Evolutionary conservation across 1,140 invertebrate genomes (phyloP), one percentile per base, ranked within the genome.

Genomic region (Zelostemma sp.): DNA sequence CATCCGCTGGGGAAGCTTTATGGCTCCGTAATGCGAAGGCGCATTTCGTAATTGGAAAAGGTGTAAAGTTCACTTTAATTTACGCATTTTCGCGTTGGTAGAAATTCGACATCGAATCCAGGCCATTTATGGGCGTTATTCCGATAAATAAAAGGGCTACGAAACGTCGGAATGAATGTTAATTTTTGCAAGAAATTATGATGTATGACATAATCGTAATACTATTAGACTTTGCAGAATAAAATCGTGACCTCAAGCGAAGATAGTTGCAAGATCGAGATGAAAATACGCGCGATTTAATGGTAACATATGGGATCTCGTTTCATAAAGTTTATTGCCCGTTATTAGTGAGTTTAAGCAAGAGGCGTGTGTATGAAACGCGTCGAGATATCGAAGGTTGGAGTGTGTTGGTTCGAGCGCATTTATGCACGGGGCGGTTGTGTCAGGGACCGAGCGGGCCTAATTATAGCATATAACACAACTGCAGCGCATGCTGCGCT

Each of bases 401-500:
- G 41, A 49, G 58, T 50, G 63, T 56, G 43, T 55, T 49, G 31
- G 66, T 68, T 28, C 46, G 50, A 54, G 50, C 28, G 50, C 56
- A 51, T 35, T 46, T 64, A 33, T 49, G 46, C 50, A 18, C 18
- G 46, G 28, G 53, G 15, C 41, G 43, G 53, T 74, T 77, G 65
- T 72, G 75, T 59, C 60, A 64, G 67, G 61, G 57, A 61, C 65
- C 69, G 61, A 49, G 63, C 58, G 53, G 47, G 58, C 75, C 78
- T 80, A 79, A 80, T 79, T 79, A 80, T 75, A 75, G 72, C 71
- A 73, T 77, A 28, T 3, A 78, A 76, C 75, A 75, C 74, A 72
- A 75, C 65, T 64, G 62, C 64, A 74, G 62, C 63, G 68, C 66
- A 71, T 58, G 70, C 69, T 68, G 68, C 64, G 74, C 77, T 79